phyloP scores from a whole-genome alignment of 2,888 invertebrate species.

The Crioceris asparagi region DNA sequence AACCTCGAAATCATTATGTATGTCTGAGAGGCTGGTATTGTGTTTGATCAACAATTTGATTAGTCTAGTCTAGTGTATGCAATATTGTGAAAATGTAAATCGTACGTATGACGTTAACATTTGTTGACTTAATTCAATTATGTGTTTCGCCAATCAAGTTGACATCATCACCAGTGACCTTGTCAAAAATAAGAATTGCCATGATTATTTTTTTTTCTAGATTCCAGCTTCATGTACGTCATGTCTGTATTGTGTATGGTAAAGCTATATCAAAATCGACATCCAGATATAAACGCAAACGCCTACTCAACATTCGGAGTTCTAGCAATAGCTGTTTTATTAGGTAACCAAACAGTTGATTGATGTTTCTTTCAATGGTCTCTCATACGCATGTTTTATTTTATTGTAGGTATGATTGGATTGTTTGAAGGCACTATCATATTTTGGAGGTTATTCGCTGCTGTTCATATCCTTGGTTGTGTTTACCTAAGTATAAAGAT shows the following conservation, averaged over 20 bases:
- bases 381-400: conserved; percentile 1
- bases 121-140: too few relatives aligned
- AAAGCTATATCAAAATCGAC: conserved; percentile 77
- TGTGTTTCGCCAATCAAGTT: too few relatives aligned
- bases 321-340: conserved; percentile 63
- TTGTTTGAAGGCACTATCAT: conserved; percentile 51
- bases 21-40: too few relatives aligned
- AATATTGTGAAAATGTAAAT: too few relatives aligned
- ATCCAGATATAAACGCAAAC: conserved; percentile 78
- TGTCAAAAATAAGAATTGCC: too few relatives aligned
- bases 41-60: too few relatives aligned
- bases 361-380: background rate
- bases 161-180: too few relatives aligned
- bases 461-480: conserved; percentile 55
- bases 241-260: conserved; percentile 78
- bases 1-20: too few relatives aligned
- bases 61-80: too few relatives aligned
- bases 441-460: conserved; percentile 65
- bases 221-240: conserved; percentile 89
- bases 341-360: conserved; percentile 36
- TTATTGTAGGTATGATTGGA: conserved; percentile 48
- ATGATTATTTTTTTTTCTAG: conserved; percentile 47
- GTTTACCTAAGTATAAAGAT: conserved; percentile 58
- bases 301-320: conserved; percentile 70
- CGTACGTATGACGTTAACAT: too few relatives aligned